These are phyloP conservation scores for Hymenopus coronatus DNA, from an alignment of 2,888 invertebrate species.

Conservation along the genomic window DNA sequence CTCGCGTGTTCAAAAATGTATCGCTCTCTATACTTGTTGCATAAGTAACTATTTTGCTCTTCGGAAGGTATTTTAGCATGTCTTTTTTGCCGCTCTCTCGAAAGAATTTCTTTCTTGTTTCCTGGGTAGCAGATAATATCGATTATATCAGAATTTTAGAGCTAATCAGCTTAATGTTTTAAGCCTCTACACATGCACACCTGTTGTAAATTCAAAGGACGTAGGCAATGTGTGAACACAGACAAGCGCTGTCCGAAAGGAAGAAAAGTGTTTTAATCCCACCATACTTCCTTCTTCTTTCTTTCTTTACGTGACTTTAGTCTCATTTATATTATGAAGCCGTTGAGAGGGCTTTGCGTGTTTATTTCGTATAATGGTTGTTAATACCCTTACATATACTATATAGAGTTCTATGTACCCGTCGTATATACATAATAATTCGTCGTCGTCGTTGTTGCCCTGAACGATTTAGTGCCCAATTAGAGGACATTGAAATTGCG, in stretches of 20 bases:
- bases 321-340: neutral
- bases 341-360: neutral
- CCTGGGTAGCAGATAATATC: no score
- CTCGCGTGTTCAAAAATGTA: no score
- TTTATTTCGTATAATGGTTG: neutral
- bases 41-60: no score
- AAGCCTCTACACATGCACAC: neutral
- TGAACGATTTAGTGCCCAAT: conserved; percentile 34
- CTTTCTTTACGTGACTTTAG: neutral
- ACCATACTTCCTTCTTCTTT: neutral
- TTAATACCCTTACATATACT: neutral
- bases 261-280: neutral
- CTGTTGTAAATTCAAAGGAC: neutral
- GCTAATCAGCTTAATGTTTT: neutral
- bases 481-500: conserved; percentile 34
- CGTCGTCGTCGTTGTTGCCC: conserved; percentile 20
- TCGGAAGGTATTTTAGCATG: no score
- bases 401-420: neutral
- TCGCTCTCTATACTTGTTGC: no score
- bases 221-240: neutral
- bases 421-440: conserved; percentile 17
- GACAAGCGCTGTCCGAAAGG: neutral
- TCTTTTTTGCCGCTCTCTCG: no score
- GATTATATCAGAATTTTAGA: neutral
- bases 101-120: no score